Percentiles rank a stretch among this genome's conserved stretches.
Evolutionary conservation across 2,888 invertebrate species (phyloP).

Genomic region (Oligia fasciuncula): DNA sequence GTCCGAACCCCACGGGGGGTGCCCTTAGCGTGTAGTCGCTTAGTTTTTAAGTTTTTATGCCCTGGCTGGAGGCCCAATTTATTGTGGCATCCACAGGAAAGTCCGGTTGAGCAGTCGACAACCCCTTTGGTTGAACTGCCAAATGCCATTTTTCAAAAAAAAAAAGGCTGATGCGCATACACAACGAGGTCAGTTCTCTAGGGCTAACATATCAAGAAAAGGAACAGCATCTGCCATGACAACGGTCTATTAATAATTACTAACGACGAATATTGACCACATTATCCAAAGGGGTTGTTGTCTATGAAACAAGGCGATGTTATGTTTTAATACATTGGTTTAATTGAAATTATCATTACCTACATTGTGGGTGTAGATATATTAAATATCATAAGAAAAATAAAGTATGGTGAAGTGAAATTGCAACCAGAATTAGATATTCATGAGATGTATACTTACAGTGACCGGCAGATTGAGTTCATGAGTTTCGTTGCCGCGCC

Average conservation of each 20-base stretch:
- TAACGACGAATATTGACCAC: neutral
- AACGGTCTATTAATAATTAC: slow-evolving; percentile 7
- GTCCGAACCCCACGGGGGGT: no score
- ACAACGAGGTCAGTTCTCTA: slow-evolving; percentile 38
- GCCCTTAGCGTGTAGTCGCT: no score
- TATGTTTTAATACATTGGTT: slow-evolving; percentile 8
- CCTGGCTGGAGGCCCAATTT: no score
- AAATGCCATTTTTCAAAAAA: no score
- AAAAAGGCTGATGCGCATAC: slow-evolving; percentile 16
- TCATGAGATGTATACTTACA: slow-evolving; percentile 82
- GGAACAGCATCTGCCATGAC: slow-evolving; percentile 6
- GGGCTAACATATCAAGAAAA: slow-evolving; percentile 23
- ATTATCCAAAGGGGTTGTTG: neutral
- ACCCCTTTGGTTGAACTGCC: no score
- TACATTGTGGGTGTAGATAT: neutral
- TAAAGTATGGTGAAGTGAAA: neutral
- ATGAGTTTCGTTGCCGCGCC: slow-evolving; percentile 93
- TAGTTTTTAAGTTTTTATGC: no score
- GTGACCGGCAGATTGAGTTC: slow-evolving; percentile 92
- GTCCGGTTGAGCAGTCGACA: no score
- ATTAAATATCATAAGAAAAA: neutral
- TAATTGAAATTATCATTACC: neutral
- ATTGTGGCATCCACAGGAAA: no score
- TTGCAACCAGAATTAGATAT: slow-evolving; percentile 1
- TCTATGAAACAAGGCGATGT: neutral